Conservation (phyloP, 2,888 invertebrate genomes). For the Micoletzkya japonica region DNA sequence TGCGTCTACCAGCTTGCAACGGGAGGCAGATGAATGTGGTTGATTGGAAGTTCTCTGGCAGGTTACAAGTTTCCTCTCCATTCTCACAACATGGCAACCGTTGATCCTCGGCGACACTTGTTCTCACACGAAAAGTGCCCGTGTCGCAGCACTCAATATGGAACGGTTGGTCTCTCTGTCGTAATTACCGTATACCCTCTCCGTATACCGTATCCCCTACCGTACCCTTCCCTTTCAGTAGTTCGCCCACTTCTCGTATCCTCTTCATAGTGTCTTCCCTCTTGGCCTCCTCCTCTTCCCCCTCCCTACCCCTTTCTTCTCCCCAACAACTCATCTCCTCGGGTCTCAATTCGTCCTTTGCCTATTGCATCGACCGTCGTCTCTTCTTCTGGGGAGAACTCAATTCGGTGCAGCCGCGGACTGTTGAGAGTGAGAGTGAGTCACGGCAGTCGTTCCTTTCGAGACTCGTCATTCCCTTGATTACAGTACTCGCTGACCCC, state of each 20-base stretch:
- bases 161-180: background rate
- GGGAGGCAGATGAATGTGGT: background rate
- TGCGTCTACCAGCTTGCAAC: too few relatives aligned
- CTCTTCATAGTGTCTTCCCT: slow-evolving; percentile 17
- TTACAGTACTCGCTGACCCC: background rate
- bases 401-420: slow-evolving; percentile 4
- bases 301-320: slow-evolving; percentile 1
- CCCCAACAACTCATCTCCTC: background rate
- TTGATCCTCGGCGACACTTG: slow-evolving; percentile 4
- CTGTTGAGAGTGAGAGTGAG: slow-evolving; percentile 5
- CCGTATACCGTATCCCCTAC: background rate
- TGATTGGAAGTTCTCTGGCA: background rate
- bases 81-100: slow-evolving; percentile 13
- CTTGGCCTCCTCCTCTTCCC: slow-evolving; percentile 12
- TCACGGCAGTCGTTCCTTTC: background rate
- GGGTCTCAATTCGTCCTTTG: slow-evolving; percentile 12
- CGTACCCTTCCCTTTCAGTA: slow-evolving; percentile 4
- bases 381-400: slow-evolving; percentile 19
- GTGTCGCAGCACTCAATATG: slow-evolving; percentile 6
- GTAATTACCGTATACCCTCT: background rate
- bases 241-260: slow-evolving; percentile 3
- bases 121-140: slow-evolving; percentile 6
- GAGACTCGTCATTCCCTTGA: background rate
- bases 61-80: slow-evolving; percentile 8
- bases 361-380: slow-evolving; percentile 13